Base-by-base conservation (phyloP, 2,113 vertebrate genomes). In the Clinocottus analis region DNA sequence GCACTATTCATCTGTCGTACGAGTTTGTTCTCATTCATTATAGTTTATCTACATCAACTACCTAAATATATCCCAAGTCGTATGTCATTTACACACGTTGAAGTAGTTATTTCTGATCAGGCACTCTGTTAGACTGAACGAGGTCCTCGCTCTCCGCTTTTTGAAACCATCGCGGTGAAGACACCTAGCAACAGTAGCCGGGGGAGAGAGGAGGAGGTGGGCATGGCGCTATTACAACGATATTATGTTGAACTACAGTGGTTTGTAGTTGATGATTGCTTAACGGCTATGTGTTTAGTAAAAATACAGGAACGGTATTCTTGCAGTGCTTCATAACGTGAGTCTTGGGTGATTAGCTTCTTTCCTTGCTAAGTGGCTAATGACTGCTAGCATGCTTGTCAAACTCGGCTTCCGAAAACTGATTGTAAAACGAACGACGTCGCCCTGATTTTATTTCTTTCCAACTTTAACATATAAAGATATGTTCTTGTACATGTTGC, bases 151-250 rank as follows among this genome's bases (percentile, higher is more conserved):
- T 56, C 19, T 68, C 21, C 82, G 79, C 88, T 86, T 92, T 94
- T 94, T 94, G 87, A 95, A 94, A 91, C 83, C 88, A 83, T 86
- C 76, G 90, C 92, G 91, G 91, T 91, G 92, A 82, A 82, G 79
- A 88, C 82, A 83, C 68, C 82, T 82, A 81, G 87, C 78, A 79
- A 69, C 73, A 60, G 85, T 69, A 84, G 75, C 85, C 76, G 78
- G 75, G 75, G 61, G 83, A 84, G 82, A 84, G 84, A 78, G 80
- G 90, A 85, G 86, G 90, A 89, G 85, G 89, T 84, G 60, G 79
- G 85, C 68, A 79, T 72, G 27, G 16, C 45, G 39, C 0, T 49
- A 9, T 63, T 75, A 58, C 77, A 27, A 75, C 55, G 1, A 39
- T 27, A 17, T 37, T 35, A 41, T 53, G 23, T 53, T 29, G 0